These are phyloP conservation scores for Apis cerana DNA, from an alignment of 1,140 invertebrate species.

Conservation along the genomic window DNA sequence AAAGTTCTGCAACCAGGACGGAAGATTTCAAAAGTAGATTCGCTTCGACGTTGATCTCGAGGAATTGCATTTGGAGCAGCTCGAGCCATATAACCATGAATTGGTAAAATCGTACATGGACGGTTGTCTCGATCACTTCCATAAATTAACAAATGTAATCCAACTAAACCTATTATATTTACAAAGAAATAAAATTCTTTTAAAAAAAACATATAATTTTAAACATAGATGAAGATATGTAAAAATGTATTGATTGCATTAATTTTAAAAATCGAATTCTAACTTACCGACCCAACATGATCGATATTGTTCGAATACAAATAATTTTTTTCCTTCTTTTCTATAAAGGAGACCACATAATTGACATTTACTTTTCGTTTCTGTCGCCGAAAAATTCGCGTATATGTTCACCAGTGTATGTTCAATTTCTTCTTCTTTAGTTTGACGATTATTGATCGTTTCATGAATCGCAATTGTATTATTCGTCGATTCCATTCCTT, in stretches of 20 bases:
- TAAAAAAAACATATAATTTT: too few relatives aligned
- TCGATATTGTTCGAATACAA: constrained; percentile 68
- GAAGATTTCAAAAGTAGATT: constrained; percentile 75
- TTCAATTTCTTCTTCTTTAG: background rate
- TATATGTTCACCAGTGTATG: constrained; percentile 61
- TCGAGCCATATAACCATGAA: constrained; percentile 72
- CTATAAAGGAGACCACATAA: constrained; percentile 69
- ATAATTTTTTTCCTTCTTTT: constrained; percentile 67
- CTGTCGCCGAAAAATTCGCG: constrained; percentile 62
- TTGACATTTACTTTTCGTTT: constrained; percentile 60
- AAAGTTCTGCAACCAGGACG: constrained; percentile 71
- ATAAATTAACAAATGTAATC: constrained; percentile 73
- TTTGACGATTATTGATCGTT: background rate
- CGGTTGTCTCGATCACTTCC: constrained; percentile 69
- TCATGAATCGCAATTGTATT: background rate
- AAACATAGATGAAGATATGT: background rate
- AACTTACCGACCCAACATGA: constrained; percentile 71
- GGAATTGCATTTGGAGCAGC: constrained; percentile 64
- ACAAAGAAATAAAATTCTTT: background rate
- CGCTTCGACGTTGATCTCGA: constrained; percentile 69
- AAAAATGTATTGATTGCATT: background rate
- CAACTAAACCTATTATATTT: constrained; percentile 65
- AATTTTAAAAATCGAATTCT: background rate
- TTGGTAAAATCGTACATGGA: constrained; percentile 64
- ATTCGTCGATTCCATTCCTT: constrained; percentile 7